phyloP scores from a whole-genome alignment of 2,113 vertebrate genomes.

The Panthera uncia region DNA sequence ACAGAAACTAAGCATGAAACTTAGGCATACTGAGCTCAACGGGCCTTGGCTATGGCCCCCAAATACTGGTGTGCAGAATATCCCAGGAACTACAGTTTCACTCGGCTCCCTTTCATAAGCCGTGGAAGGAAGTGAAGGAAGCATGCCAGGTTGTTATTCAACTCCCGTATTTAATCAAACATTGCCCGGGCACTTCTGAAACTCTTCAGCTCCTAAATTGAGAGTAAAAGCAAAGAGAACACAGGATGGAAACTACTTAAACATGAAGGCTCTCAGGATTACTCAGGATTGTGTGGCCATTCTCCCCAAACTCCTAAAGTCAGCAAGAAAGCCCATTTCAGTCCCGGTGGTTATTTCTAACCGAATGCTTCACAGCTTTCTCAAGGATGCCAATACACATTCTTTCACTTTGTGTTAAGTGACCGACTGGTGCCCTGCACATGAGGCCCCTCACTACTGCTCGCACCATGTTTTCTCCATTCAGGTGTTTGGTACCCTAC shows the following conservation, averaged over 20 bases:
- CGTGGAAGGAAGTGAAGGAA: slow-evolving; percentile 63
- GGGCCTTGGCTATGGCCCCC: neutral
- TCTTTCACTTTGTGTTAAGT: neutral
- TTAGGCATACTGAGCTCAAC: neutral
- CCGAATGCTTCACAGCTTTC: neutral
- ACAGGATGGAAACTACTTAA: neutral
- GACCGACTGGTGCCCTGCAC: neutral
- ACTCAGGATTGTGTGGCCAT: neutral
- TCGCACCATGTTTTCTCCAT: neutral
- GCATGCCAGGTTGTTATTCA: slow-evolving; percentile 56
- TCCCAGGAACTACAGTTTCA: slow-evolving; percentile 62
- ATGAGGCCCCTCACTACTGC: neutral
- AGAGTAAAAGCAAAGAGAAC: slow-evolving; percentile 56
- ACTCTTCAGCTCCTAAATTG: slow-evolving; percentile 47
- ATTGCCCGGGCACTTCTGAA: slow-evolving; percentile 49
- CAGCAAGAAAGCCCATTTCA: neutral
- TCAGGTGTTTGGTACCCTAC: neutral
- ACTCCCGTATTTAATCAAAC: slow-evolving; percentile 49
- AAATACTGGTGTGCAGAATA: neutral
- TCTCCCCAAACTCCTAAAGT: neutral
- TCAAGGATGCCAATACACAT: neutral
- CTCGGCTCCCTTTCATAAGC: slow-evolving; percentile 66
- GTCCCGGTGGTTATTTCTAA: neutral
- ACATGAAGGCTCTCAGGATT: neutral
- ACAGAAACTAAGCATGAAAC: slow-evolving; percentile 46